phyloP scores from a whole-genome alignment of 92 coral and sea anemone genomes.

The Desmophyllum pertusum region DNA sequence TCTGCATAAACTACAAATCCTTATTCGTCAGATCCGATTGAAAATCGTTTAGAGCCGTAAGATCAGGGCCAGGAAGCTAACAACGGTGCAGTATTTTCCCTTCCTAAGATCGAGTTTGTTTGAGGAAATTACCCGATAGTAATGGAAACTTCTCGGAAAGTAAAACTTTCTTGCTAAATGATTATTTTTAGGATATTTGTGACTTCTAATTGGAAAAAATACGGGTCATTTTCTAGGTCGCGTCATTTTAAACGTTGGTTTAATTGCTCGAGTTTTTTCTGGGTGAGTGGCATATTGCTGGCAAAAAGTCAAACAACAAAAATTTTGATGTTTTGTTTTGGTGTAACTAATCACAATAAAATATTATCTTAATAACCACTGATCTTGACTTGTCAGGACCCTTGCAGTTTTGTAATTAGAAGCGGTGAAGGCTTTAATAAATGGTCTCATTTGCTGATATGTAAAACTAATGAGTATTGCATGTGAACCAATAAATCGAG shows the following conservation, averaged over 20 bases:
- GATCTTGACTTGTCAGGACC: neutral
- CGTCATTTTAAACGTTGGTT: neutral
- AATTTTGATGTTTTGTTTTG: neutral
- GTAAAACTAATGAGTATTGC: neutral
- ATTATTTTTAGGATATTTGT: no score
- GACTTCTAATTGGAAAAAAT: no score
- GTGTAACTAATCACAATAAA: neutral
- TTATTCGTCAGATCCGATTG: neutral
- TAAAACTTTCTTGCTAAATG: no score
- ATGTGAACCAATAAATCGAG: neutral
- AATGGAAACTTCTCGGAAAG: neutral
- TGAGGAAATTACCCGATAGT: neutral
- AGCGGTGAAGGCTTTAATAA: neutral
- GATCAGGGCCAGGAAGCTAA: neutral
- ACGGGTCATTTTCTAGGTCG: neutral
- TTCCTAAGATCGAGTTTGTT: neutral
- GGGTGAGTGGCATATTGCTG: neutral
- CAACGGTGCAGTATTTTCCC: neutral
- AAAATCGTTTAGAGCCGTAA: neutral
- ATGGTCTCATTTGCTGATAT: neutral
- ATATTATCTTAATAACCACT: neutral
- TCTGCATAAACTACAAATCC: neutral
- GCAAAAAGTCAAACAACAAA: neutral
- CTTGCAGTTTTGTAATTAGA: neutral
- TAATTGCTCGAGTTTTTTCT: neutral